Conservation (phyloP, 35 echinoderm and acorn worm genomes). For the Heliocidaris erythrogramma region DNA sequence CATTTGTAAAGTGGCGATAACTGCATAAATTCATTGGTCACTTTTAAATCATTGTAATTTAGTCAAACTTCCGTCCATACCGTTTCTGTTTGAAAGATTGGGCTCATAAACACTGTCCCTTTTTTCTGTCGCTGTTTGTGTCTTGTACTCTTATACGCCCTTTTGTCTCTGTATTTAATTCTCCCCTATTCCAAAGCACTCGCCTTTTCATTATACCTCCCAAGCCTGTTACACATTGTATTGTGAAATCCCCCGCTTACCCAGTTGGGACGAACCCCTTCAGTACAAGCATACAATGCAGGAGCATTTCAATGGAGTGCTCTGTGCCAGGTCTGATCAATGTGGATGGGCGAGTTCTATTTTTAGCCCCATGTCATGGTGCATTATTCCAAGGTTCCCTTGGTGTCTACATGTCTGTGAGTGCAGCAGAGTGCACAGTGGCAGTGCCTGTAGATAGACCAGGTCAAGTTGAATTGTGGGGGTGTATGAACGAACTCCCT, state of each 20-base stretch:
- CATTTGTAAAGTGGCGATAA: too few species aligned
- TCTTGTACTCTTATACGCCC: neutral
- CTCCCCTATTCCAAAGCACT: neutral
- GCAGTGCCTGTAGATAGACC: neutral
- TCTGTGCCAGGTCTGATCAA: neutral
- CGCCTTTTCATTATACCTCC: neutral
- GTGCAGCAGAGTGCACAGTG: neutral
- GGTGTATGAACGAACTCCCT: neutral
- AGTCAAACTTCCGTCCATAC: neutral
- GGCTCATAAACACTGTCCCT: neutral
- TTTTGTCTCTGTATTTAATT: constrained; percentile 12
- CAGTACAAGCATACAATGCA: neutral
- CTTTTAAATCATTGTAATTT: neutral
- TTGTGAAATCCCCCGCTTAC: neutral
- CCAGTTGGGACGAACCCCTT: neutral
- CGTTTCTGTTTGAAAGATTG: neutral
- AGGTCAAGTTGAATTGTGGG: neutral
- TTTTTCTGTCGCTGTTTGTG: neutral
- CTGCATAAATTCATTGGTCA: neutral
- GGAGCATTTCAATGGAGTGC: neutral
- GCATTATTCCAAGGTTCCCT: constrained; percentile 8
- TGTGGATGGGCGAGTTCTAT: neutral
- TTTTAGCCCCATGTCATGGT: neutral
- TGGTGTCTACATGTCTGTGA: neutral
- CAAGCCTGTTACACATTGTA: neutral